Conservation (phyloP, 2,888 invertebrate genomes). For the Caenorhabditis wallacei region DNA sequence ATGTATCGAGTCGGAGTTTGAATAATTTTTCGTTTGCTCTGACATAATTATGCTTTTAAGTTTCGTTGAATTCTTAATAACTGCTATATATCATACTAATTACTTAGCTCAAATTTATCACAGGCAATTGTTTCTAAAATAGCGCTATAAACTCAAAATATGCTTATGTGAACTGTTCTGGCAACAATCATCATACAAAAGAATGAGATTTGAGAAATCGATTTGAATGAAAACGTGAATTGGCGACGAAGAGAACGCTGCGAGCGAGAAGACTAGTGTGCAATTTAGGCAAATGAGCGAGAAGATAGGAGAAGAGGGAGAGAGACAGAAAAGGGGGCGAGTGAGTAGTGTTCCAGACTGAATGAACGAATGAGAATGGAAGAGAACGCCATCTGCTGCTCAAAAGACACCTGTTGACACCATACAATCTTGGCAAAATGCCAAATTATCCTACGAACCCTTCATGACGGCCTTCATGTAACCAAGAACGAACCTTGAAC, state of each 20-base stretch:
- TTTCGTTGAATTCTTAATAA: too few relatives aligned
- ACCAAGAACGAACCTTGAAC: too few relatives aligned
- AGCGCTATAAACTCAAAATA: too few relatives aligned
- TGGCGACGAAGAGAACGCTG: neutral
- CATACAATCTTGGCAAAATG: slow-evolving; percentile 12
- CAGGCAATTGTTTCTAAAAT: too few relatives aligned
- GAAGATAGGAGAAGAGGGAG: neutral
- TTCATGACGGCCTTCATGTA: too few relatives aligned
- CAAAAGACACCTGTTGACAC: slow-evolving; percentile 10
- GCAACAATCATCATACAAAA: too few relatives aligned
- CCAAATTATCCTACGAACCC: neutral
- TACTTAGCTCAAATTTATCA: too few relatives aligned
- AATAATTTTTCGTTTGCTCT: neutral
- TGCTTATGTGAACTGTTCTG: too few relatives aligned
- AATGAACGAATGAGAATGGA: slow-evolving; percentile 6
- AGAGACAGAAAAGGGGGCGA: neutral
- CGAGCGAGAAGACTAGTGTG: slow-evolving; percentile 1
- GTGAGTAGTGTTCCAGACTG: slow-evolving; percentile 6
- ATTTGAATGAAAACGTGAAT: neutral
- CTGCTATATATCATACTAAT: too few relatives aligned
- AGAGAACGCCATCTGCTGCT: slow-evolving; percentile 28
- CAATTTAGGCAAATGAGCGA: slow-evolving; percentile 45
- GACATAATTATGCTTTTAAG: too few relatives aligned
- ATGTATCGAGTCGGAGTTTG: neutral
- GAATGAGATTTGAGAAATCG: neutral